These are phyloP conservation scores for Dicranocentrus wangi DNA, from an alignment of 2,888 invertebrate species.

Conservation along the genomic window DNA sequence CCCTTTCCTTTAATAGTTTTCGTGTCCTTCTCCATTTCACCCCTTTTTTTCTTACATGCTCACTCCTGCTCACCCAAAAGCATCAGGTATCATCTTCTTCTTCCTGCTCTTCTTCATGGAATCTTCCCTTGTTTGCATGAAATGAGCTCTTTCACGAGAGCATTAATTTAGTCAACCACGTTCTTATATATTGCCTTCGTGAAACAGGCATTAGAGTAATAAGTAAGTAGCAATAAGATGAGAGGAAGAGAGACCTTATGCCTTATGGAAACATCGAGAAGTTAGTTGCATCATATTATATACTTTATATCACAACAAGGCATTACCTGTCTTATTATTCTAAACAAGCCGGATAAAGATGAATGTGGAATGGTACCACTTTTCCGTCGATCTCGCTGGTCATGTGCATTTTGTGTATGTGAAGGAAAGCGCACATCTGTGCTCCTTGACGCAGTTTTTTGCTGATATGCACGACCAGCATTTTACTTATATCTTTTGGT, in stretches of 20 bases:
- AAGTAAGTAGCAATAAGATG: slow-evolving; percentile 8
- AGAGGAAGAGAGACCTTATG: slow-evolving; percentile 21
- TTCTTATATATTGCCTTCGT: slow-evolving; percentile 4
- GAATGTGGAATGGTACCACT: slow-evolving; percentile 39
- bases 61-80: slow-evolving; percentile 26
- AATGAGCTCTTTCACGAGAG: slow-evolving; percentile 44
- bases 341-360: slow-evolving; percentile 37
- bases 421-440: slow-evolving; percentile 30
- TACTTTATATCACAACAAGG: slow-evolving; percentile 19
- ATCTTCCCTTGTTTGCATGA: slow-evolving; percentile 41
- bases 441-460: slow-evolving; percentile 22
- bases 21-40: slow-evolving; percentile 20
- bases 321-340: slow-evolving; percentile 43
- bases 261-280: slow-evolving; percentile 29
- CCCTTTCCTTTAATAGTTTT: slow-evolving; percentile 26
- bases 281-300: slow-evolving; percentile 20
- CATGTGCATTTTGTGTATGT: not conserved
- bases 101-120: slow-evolving; percentile 31
- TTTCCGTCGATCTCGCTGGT: not conserved
- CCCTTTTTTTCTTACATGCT: slow-evolving; percentile 15
- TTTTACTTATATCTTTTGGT: not conserved
- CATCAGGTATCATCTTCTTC: slow-evolving; percentile 25
- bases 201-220: slow-evolving; percentile 18
- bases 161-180: slow-evolving; percentile 40
- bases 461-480: not conserved